phyloP scores from a whole-genome alignment of 2,113 vertebrate species.

The Antennarius striatus region DNA sequence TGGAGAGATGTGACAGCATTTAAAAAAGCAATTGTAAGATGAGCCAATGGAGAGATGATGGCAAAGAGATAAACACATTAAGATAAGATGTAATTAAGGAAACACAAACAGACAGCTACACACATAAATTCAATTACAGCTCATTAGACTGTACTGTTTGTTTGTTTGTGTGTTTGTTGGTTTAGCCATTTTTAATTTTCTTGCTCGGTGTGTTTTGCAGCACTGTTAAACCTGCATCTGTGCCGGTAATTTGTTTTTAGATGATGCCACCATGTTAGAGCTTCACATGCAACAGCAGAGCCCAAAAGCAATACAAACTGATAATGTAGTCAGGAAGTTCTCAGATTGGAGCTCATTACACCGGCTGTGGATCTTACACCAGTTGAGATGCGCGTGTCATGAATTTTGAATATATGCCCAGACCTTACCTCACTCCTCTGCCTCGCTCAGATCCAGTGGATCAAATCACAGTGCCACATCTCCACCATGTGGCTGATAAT shows the following conservation, averaged over 20 bases:
- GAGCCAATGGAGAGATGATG: constrained; percentile 24
- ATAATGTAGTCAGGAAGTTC: constrained; percentile 48
- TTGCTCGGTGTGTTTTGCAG: constrained; percentile 4
- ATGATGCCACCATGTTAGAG: constrained; percentile 15
- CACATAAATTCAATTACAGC: background rate
- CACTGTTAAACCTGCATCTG: constrained; percentile 30
- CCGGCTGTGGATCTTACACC: constrained; percentile 62
- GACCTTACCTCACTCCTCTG: background rate
- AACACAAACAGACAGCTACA: background rate
- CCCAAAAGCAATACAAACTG: constrained; percentile 36
- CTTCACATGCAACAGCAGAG: background rate
- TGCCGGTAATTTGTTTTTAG: constrained; percentile 36
- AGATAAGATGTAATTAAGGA: constrained; percentile 29
- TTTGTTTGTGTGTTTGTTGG: constrained; percentile 9
- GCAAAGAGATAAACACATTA: constrained; percentile 7
- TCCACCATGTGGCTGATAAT: constrained; percentile 51
- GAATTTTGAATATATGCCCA: constrained; percentile 54
- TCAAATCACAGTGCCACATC: constrained; percentile 39
- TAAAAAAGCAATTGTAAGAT: constrained; percentile 17
- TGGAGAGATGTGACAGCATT: constrained; percentile 21
- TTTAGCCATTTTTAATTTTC: constrained; percentile 13
- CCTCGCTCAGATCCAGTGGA: background rate
- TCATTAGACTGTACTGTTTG: background rate
- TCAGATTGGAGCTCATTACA: constrained; percentile 60
- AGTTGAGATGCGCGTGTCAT: constrained; percentile 65